Conservation (phyloP, 2,113 vertebrate species). For the Sinocyclocheilus anshuiensis region DNA sequence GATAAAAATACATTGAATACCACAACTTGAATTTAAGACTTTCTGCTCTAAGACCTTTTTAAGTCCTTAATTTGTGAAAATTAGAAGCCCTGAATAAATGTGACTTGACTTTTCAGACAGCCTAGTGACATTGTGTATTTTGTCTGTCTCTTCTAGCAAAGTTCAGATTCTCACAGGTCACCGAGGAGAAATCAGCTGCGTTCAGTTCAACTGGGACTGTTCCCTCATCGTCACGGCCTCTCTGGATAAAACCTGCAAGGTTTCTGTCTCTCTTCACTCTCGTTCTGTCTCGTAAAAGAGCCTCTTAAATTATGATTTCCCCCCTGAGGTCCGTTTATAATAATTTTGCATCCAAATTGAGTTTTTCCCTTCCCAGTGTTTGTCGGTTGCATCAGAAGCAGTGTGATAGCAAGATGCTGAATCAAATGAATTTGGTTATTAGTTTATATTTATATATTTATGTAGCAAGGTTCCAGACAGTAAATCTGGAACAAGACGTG, state of each 20-base stretch:
- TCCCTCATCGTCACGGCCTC: constrained; percentile 89
- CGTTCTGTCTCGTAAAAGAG: not conserved
- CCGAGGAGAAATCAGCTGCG: constrained; percentile 86
- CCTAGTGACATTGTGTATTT: not conserved
- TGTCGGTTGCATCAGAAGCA: not conserved
- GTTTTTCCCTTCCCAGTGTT: not conserved
- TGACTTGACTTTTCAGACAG: not conserved
- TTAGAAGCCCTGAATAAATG: not conserved
- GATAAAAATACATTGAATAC: no score
- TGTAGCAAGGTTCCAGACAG: not conserved
- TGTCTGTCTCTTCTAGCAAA: constrained; percentile 68
- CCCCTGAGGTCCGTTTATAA: not conserved
- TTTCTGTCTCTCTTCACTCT: constrained; percentile 61
- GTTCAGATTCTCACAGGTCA: constrained; percentile 84
- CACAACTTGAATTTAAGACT: no score
- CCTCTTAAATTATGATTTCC: not conserved
- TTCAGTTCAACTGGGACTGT: constrained; percentile 91
- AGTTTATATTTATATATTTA: not conserved
- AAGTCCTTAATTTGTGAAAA: not conserved
- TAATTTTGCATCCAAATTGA: not conserved
- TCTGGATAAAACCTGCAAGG: constrained; percentile 93
- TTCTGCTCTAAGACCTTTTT: not conserved
- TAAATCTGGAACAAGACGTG: not conserved
- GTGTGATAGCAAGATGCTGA: not conserved
- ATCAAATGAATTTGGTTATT: not conserved